Evolutionary conservation across 2,797 vertebrate genomes (phyloP).

Genomic region (Fringilla coelebs): DNA sequence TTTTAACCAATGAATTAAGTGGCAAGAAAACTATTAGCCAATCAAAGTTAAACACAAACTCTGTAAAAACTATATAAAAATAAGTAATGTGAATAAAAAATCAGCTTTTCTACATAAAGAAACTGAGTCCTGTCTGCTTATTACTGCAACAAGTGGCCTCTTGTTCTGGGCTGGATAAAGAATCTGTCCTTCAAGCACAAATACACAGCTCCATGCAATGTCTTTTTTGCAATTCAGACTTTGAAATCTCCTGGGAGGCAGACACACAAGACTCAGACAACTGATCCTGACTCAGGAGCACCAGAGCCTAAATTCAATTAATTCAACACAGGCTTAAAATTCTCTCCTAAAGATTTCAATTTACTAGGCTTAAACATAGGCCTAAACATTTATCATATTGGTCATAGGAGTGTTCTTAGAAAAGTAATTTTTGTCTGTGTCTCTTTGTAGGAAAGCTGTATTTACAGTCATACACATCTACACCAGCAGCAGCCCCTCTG

Average conservation of each 20-base stretch:
- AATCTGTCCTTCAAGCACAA: not conserved
- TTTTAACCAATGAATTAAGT: not conserved
- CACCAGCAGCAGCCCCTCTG: not conserved
- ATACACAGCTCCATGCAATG: not conserved
- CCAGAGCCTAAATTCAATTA: not conserved
- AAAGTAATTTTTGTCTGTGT: not conserved
- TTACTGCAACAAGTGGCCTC: not conserved
- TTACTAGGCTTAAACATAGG: not conserved
- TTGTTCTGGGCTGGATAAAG: not conserved
- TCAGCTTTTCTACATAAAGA: not conserved
- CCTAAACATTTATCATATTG: not conserved
- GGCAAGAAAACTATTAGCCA: not conserved
- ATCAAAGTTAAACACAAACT: not conserved
- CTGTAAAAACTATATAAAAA: not conserved
- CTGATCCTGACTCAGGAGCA: not conserved
- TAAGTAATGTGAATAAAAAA: not conserved
- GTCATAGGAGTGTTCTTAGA: not conserved
- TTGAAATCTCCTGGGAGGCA: not conserved
- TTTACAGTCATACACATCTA: fast-evolving
- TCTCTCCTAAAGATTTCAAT: not conserved
- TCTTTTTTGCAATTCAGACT: not conserved
- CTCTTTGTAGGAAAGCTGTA: not conserved
- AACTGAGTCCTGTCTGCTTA: not conserved
- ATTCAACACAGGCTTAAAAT: not conserved
- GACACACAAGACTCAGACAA: not conserved